A percentile compares a stretch with the other conserved stretches of the same genome.
Evolutionary conservation across 2,888 invertebrate species (phyloP).

Genomic region (Leucoma salicis): DNA sequence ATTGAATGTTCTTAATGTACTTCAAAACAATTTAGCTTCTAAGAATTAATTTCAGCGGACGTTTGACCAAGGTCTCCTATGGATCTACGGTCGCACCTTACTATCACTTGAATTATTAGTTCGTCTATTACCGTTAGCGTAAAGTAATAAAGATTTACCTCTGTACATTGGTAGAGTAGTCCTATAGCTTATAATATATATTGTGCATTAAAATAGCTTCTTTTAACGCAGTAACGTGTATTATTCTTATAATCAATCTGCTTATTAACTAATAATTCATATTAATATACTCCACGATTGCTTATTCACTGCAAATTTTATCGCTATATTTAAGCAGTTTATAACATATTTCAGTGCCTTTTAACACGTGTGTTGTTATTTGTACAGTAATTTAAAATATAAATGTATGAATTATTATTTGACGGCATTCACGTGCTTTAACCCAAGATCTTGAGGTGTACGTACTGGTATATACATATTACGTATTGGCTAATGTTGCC

Average conservation of each 20-base stretch:
- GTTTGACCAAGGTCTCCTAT: too few species aligned
- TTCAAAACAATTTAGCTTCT: too few species aligned
- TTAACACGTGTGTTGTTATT: background rate
- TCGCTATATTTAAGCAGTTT: background rate
- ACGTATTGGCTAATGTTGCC: too few species aligned
- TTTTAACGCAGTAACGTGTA: background rate
- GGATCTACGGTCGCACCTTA: too few species aligned
- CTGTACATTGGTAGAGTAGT: too few species aligned
- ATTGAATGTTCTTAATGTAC: too few species aligned
- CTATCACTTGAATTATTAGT: too few species aligned
- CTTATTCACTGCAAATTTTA: conserved; percentile 1
- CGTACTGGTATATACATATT: conserved; percentile 12
- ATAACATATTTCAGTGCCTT: background rate
- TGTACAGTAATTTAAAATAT: conserved; percentile 20
- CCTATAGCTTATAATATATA: too few species aligned
- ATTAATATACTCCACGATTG: background rate
- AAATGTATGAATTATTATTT: conserved; percentile 19
- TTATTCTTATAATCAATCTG: background rate
- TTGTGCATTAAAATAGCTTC: background rate
- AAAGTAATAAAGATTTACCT: too few species aligned
- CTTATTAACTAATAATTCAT: background rate
- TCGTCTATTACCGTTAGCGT: too few species aligned
- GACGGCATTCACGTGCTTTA: conserved; percentile 39
- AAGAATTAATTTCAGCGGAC: too few species aligned
- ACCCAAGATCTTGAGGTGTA: conserved; percentile 22